Base-by-base conservation (phyloP, 2,888 invertebrate species). In the Hylaea fasciaria region DNA sequence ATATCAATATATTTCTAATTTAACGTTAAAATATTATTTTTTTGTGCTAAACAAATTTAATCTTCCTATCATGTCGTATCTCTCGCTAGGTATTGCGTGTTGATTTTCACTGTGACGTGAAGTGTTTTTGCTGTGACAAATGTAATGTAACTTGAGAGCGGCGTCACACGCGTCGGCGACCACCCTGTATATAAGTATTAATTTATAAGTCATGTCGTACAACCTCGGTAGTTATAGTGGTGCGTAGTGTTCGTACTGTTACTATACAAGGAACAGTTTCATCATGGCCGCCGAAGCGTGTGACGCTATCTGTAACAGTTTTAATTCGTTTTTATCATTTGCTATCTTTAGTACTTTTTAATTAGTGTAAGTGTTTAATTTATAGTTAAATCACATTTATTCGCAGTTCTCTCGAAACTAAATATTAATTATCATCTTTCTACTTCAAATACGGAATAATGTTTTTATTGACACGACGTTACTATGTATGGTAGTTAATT, bases 191-290 rank as follows among this genome's bases (percentile, higher is more conserved):
- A 75, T 79, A 75, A 76, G 70, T 81, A 78, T 78, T 74, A 74
- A 72, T 0, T 9, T 65, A 65, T 80, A 81, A 84, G 82, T 82
- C 73, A 77, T 77, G 77, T 81, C 79, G 85, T 84, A 83, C 84
- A 85, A 85, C 73, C 73, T 70, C 73, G 61, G 70, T 83, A 80
- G 83, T 83, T 81, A 79, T 74, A 69, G 65, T 74, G 73, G 65
- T 71, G 65, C 62, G 4, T 37, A 10, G 5, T 12, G 12, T 72
- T 51, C 52, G 9, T 7, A 12, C 13, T 51, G 35, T 50, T 7
- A 12, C 13, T 51, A 41, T 50, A 41, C 46, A 28, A 8, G 32
- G 14, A 45, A 11, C 17, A 28, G 45, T 17, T 53, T 47, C 40
- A 41, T 48, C 11, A 45, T 32, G 13, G 39, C 29, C 59, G 55